Evolutionary conservation across 2,113 vertebrate genomes (phyloP).

Genomic region (Myotis davidii): DNA sequence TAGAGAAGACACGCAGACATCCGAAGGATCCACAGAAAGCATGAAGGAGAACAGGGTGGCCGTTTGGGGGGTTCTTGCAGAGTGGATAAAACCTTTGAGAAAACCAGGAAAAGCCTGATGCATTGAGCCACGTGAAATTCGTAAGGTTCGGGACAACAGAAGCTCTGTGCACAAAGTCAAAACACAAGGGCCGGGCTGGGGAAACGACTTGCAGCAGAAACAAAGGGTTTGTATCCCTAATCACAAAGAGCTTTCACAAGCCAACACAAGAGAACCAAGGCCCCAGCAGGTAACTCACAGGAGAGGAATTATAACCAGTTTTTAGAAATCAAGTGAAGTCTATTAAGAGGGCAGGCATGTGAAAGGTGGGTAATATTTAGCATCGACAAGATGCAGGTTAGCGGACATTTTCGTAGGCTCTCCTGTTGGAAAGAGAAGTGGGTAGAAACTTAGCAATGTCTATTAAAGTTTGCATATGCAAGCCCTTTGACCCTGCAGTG

Average conservation of each 20-base stretch:
- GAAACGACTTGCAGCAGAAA: constrained; percentile 40
- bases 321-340: background rate
- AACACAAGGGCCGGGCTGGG: constrained; percentile 33
- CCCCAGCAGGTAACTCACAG: background rate
- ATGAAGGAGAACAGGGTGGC: background rate
- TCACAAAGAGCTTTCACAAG: constrained; percentile 60
- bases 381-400: background rate
- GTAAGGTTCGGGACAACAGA: constrained; percentile 25
- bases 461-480: background rate
- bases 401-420: background rate
- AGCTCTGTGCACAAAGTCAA: constrained; percentile 8
- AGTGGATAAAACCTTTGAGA: constrained; percentile 10
- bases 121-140: background rate
- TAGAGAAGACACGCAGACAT: background rate
- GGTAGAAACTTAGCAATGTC: background rate
- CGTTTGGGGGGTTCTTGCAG: background rate
- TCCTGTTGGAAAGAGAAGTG: background rate
- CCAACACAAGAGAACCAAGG: background rate
- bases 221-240: constrained; percentile 49
- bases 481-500: background rate
- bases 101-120: background rate
- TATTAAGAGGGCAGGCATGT: background rate
- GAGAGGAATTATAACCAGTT: background rate
- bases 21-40: background rate
- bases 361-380: background rate